Percentiles rank a stretch among this genome's conserved stretches.
phyloP scores from a whole-genome alignment of 2,888 invertebrate genomes.

The Ochlodes sylvanus region DNA sequence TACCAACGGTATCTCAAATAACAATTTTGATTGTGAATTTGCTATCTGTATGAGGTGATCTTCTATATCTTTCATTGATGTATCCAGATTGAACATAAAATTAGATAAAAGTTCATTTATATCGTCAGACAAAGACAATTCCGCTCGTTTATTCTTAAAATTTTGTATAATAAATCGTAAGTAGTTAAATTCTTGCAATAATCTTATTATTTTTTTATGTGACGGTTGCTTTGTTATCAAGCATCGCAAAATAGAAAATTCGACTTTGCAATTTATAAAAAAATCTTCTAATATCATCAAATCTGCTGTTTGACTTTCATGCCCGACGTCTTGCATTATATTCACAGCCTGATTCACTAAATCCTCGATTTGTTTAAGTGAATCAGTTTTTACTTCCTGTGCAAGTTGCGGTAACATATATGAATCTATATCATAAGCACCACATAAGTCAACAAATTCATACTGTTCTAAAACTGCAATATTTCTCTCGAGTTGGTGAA shows the following conservation, averaged over 20 bases:
- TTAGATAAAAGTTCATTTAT: constrained; percentile 53
- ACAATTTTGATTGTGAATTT: constrained; percentile 58
- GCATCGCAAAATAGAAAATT: constrained; percentile 64
- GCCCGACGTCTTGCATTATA: constrained; percentile 58
- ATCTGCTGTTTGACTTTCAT: constrained; percentile 58
- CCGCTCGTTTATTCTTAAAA: constrained; percentile 56
- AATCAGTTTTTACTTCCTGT: constrained; percentile 60
- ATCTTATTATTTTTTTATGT: constrained; percentile 68
- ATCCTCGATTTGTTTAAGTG: constrained; percentile 60
- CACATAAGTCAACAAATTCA: constrained; percentile 68
- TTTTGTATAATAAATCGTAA: constrained; percentile 57
- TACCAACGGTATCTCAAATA: constrained; percentile 56
- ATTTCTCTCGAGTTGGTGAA: constrained; percentile 67
- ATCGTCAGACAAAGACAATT: constrained; percentile 56
- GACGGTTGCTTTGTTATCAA: constrained; percentile 61
- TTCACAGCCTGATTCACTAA: constrained; percentile 62
- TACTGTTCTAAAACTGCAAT: constrained; percentile 71
- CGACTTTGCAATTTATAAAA: constrained; percentile 63
- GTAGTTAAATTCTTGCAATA: constrained; percentile 66
- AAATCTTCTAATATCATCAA: constrained; percentile 66
- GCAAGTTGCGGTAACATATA: constrained; percentile 58
- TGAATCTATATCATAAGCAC: constrained; percentile 60
- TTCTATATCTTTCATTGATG: constrained; percentile 59
- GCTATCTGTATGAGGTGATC: constrained; percentile 58
- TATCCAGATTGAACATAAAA: constrained; percentile 60